Evolutionary conservation across 2,797 vertebrate genomes (phyloP), one percentile per base, ranked within the genome.

Genomic region (Epinephelus malabaricus): DNA sequence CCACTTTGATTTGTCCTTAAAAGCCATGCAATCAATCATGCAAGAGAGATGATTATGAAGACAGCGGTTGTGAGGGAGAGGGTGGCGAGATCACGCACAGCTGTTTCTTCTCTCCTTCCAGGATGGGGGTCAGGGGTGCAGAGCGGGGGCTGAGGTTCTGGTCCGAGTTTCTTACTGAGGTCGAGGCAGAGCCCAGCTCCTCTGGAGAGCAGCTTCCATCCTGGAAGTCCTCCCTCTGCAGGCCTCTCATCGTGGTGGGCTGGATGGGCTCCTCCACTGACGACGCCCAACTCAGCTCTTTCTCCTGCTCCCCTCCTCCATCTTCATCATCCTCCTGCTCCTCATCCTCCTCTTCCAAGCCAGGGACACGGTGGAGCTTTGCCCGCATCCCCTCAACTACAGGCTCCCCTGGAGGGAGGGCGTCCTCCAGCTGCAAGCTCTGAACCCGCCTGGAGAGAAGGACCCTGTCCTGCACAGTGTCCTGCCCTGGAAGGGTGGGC

Each of bases 351-450:
- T 92, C 88, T 63, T 94, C 94, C 79, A 89, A 81, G 4, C 88
- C 89, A 1, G 87, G 84, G 23, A 84, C 55, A 0, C 89, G 88
- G 47, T 86, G 79, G 11, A 93, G 92, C 72, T 89, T 92, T 47
- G 71, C 91, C n/a, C 81, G 83, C 1, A 45, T 58, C n/a, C 78
- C 88, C 2, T 93, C 92, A 6, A 0, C 0, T 2, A 50, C 11
- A 0, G 70, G 17, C 40, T 59, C 3, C 0, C 58, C 85, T 19
- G 82, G 82, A 14, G 59, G 86, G 5, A 95, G 91, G 11, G 93
- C 94, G 0, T 95, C 95, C 73, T 95, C 94, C 25, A 96, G 88
- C 0, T 91, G 90, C 25, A 96, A 91, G 84, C 92, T 94, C 82
- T 90, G 88, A 23, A 75, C 66, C 0, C 49, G 73, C 12, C 63